phyloP scores from a whole-genome alignment of 2,888 invertebrate species.

The Clistopyga incitator region DNA sequence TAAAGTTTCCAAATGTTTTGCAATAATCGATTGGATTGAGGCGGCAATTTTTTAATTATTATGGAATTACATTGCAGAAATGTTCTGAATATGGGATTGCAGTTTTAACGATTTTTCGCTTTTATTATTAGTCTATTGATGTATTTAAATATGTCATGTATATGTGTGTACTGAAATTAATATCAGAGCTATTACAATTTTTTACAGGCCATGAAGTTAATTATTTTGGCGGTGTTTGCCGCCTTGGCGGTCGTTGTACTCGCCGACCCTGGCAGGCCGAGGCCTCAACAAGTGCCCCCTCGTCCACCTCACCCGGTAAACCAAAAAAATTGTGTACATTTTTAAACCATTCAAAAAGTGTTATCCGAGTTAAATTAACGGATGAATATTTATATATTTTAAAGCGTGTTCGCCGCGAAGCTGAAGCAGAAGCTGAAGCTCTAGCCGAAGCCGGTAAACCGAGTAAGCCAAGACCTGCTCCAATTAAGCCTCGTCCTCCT shows the following conservation, averaged over 20 bases:
- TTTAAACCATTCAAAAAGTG: neutral
- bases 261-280: conserved; percentile 48
- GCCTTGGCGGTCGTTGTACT: conserved; percentile 36
- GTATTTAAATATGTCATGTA: neutral
- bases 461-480: conserved; percentile 29
- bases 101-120: neutral
- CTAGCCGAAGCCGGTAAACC: neutral
- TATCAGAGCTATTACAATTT: conserved; percentile 56
- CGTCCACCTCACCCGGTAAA: conserved; percentile 51
- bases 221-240: conserved; percentile 54
- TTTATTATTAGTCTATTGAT: neutral
- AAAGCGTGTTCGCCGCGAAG: no score
- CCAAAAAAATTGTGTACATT: neutral
- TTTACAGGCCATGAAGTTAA: conserved; percentile 57
- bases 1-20: no score
- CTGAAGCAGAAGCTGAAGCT: no score
- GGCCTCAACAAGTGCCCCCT: conserved; percentile 3
- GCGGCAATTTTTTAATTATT: no score
- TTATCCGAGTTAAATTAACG: neutral
- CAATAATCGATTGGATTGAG: no score
- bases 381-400: no score
- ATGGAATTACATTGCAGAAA: no score
- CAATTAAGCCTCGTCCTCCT: no score
- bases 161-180: no score
- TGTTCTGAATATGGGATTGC: no score